Evolutionary conservation across 1,140 invertebrate genomes (phyloP).

Genomic region (Cydia fagiglandana): DNA sequence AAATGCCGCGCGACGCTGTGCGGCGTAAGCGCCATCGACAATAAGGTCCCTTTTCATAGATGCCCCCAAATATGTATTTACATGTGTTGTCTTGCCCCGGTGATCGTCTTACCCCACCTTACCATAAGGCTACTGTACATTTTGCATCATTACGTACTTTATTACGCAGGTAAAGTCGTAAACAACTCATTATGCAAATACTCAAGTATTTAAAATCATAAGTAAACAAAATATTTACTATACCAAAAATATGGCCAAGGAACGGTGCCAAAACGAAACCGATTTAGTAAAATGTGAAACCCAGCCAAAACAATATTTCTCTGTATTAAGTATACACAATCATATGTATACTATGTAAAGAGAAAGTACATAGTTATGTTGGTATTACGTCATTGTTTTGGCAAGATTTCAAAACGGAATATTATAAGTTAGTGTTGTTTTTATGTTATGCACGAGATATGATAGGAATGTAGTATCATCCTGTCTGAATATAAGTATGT

Average conservation of each 20-base stretch:
- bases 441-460: not conserved
- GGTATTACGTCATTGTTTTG: conserved; percentile 16
- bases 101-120: no score
- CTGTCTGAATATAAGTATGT: no score
- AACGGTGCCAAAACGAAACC: not conserved
- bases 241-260: not conserved
- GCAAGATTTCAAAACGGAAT: not conserved
- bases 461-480: not conserved
- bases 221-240: not conserved
- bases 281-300: not conserved
- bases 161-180: no score
- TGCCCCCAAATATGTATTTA: no score
- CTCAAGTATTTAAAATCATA: not conserved
- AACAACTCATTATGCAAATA: no score
- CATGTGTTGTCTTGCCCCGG: no score
- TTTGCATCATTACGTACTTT: no score
- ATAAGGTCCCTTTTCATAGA: no score
- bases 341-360: not conserved
- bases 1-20: no score
- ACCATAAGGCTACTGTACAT: no score
- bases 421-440: not conserved
- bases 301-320: not conserved
- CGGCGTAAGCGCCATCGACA: no score
- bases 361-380: conserved; percentile 14
- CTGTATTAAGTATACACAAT: not conserved